These are phyloP conservation scores for Oscheius sp. DNA, from an alignment of 1,140 invertebrate species.

Conservation along the genomic window DNA sequence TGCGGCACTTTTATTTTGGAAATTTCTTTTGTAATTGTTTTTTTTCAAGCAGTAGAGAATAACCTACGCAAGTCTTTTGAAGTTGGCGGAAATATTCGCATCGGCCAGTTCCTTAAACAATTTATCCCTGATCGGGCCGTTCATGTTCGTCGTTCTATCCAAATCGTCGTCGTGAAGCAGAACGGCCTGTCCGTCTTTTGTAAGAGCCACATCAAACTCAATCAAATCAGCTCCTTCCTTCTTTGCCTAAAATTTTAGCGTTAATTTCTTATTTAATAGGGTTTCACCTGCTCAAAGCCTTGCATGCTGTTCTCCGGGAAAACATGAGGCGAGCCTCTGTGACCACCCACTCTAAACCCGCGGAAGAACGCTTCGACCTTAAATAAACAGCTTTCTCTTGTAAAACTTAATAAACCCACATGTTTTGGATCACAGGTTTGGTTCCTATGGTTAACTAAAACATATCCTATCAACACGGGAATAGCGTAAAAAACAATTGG, in stretches of 20 bases:
- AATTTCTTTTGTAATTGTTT: background rate
- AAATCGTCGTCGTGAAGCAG: conserved; percentile 74
- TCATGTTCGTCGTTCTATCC: conserved; percentile 70
- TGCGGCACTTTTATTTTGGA: background rate
- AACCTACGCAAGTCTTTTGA: conserved; percentile 26
- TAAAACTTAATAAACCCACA: background rate
- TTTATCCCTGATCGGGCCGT: conserved; percentile 66
- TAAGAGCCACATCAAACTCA: conserved; percentile 75
- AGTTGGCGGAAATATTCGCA: conserved; percentile 69
- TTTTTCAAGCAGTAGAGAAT: no score
- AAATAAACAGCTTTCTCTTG: conserved; percentile 30
- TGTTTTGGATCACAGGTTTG: background rate
- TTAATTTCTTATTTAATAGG: conserved; percentile 14
- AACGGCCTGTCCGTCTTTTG: conserved; percentile 72
- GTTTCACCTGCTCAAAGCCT: conserved; percentile 45
- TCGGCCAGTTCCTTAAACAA: conserved; percentile 69
- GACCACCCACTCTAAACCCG: conserved; percentile 51
- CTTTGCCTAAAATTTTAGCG: conserved; percentile 58
- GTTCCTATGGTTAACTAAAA: background rate
- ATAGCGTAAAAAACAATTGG: background rate
- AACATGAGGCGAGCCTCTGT: conserved; percentile 51
- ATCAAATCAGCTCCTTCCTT: conserved; percentile 70
- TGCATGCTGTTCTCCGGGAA: conserved; percentile 58
- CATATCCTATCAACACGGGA: background rate
- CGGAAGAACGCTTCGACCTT: conserved; percentile 51